Evolutionary conservation across 1,140 invertebrate genomes (phyloP), one percentile per base, ranked within the genome.

Genomic region (Lordiphosa mommai): DNA sequence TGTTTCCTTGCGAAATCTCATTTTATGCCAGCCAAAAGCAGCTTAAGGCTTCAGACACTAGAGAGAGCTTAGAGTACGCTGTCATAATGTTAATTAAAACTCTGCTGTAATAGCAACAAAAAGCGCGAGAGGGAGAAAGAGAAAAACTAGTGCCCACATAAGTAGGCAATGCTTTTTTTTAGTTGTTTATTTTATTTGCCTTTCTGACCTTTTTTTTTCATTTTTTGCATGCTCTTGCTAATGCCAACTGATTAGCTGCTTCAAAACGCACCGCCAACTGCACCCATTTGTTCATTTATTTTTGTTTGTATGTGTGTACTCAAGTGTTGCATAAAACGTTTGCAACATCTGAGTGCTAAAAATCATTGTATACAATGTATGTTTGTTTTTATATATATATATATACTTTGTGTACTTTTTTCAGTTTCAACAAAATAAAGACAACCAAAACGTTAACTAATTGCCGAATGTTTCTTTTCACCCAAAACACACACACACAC

Each of bases 361-460:
- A 41, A 43, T 43, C 10, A 23, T 43, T 43, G 40, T 36, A 30
- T n/a, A 23, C 20, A 23, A 23, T 27, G 32, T 49, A 36, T 49
- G 16, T 49, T 36, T 49, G 32, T 49, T 49, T 49, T 47, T 23
- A 23, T 6, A 47, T 47, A 33, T 49, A 36, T 49, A 32, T 23
- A 23, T 6, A 47, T 47, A 33, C 27, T 47, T 47, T 49, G 30
- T 51, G 49, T 20, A 29, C n/a, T 51, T 51, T 51, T 50, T 10
- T 40, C 36, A 30, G n/a, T 29, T 51, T n/a, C 17, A 34, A 36
- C 14, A 34, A 37, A 49, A 37, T 10, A 3, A 40, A 51, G 20
- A 40, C 27, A 38, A 38, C 12, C 12, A 27, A 84, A 69, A 77
- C 61, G 59, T 77, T 84, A 69, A 84, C 77, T 84, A 84, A 84